Percentiles rank a stretch among this genome's conserved stretches.
phyloP scores from a whole-genome alignment of 2,797 vertebrate genomes.

The Lithobates sylvaticus region DNA sequence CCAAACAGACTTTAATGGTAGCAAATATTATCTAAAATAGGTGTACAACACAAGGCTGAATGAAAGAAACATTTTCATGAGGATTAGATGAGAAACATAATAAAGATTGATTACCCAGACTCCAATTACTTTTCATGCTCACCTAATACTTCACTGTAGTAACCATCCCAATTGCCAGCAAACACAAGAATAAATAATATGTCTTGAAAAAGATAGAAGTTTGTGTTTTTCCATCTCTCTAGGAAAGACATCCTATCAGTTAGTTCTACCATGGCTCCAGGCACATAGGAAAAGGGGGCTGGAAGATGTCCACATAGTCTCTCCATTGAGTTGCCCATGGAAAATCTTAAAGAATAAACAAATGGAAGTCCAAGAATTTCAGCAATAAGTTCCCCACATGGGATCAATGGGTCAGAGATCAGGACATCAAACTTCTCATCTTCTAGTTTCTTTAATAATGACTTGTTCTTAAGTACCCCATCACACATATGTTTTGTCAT shows the following conservation, averaged over 20 bases:
- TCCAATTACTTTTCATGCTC: background rate
- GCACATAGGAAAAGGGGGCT: conserved; percentile 72
- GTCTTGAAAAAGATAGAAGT: conserved; percentile 66
- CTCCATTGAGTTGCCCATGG: conserved; percentile 66
- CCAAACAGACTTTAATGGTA: too few species aligned
- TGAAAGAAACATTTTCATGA: too few species aligned
- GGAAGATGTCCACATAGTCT: conserved; percentile 69
- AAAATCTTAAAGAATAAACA: conserved; percentile 69
- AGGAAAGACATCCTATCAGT: conserved; percentile 71
- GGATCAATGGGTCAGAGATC: conserved; percentile 65
- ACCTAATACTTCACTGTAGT: conserved; percentile 45
- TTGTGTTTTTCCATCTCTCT: conserved; percentile 68
- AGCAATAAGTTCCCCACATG: conserved; percentile 73
- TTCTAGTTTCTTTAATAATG: conserved; percentile 63
- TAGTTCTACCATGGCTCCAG: conserved; percentile 63
- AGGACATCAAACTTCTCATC: conserved; percentile 71
- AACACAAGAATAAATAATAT: conserved; percentile 61
- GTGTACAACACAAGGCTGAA: too few species aligned
- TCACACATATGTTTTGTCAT: background rate
- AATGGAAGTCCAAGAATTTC: conserved; percentile 72
- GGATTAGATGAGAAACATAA: too few species aligned
- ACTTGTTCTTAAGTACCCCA: conserved; percentile 43
- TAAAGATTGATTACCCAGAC: too few species aligned
- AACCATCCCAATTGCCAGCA: conserved; percentile 11
- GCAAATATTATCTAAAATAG: too few species aligned